A percentile compares a stretch with the other conserved stretches of the same genome.
These are phyloP conservation scores for Tubulanus polymorphus DNA, from an alignment of 2,888 invertebrate species.

Conservation along the genomic window DNA sequence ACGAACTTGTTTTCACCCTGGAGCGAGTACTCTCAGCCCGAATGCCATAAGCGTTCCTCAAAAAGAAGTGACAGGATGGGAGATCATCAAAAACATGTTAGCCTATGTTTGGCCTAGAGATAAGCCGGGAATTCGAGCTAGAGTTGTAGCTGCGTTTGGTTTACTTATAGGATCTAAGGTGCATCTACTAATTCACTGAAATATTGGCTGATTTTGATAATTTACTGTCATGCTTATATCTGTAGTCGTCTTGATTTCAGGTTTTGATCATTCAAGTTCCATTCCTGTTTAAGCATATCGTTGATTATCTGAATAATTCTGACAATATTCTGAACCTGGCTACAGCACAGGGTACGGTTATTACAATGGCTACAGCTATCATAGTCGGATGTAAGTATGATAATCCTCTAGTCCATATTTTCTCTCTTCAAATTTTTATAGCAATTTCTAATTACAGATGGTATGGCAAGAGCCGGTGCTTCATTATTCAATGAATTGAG, in stretches of 20 bases:
- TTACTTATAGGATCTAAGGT: constrained; percentile 57
- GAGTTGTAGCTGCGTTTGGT: constrained; percentile 73
- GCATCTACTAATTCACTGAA: too few species aligned
- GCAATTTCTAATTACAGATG: too few species aligned
- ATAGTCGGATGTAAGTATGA: constrained; percentile 77
- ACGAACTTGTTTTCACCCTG: constrained; percentile 89
- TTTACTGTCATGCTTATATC: background rate
- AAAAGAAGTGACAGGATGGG: constrained; percentile 59
- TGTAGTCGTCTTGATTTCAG: constrained; percentile 52
- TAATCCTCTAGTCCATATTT: too few species aligned
- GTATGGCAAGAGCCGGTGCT: constrained; percentile 83
- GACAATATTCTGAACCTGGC: constrained; percentile 62
- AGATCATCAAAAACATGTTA: constrained; percentile 85
- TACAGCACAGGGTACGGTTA: constrained; percentile 60
- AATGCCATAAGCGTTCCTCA: constrained; percentile 27
- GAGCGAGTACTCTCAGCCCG: constrained; percentile 63
- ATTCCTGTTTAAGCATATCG: constrained; percentile 88
- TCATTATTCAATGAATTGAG: constrained; percentile 92
- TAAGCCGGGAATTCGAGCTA: constrained; percentile 67
- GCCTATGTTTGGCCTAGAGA: constrained; percentile 95
- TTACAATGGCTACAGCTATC: constrained; percentile 74
- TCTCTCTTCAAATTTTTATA: too few species aligned
- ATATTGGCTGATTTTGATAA: background rate
- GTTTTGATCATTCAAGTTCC: constrained; percentile 88
- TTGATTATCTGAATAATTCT: constrained; percentile 76